These are phyloP conservation scores for Podarcis raffonei DNA, from an alignment of 2,113 vertebrate genomes.

Conservation along the genomic window DNA sequence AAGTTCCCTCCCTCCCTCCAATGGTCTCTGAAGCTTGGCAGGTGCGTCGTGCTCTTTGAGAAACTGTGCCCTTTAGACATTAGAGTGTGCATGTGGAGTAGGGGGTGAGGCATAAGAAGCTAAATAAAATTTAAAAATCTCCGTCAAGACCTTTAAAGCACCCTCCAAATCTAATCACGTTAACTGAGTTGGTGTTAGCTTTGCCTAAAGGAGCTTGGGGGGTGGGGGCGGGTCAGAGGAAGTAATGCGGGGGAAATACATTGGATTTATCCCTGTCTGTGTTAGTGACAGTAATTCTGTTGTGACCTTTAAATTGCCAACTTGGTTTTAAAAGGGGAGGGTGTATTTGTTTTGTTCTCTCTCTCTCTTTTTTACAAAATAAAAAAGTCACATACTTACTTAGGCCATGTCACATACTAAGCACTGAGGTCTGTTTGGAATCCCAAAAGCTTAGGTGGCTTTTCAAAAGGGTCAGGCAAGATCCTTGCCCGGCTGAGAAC, in stretches of 20 bases:
- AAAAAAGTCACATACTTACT: no score
- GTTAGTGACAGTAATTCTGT: conserved; percentile 49
- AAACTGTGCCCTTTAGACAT: conserved; percentile 29
- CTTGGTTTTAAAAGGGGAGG: neutral
- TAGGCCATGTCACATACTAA: neutral
- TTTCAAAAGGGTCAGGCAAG: neutral
- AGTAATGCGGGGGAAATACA: conserved; percentile 53
- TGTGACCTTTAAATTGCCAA: conserved; percentile 54
- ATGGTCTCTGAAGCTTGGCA: conserved; percentile 43
- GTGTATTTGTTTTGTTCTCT: neutral
- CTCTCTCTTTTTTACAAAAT: no score
- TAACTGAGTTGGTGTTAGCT: conserved; percentile 41
- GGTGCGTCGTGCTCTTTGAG: conserved; percentile 36
- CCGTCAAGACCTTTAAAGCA: conserved; percentile 55
- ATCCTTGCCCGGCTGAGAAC: neutral
- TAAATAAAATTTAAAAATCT: conserved; percentile 42
- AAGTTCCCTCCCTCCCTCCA: conserved; percentile 15
- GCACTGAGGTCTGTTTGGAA: neutral
- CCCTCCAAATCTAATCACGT: conserved; percentile 49
- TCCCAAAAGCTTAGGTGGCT: conserved; percentile 30
- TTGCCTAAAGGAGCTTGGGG: conserved; percentile 42
- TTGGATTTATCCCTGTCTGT: conserved; percentile 52
- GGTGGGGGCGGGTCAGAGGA: conserved; percentile 1
- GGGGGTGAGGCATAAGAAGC: neutral
- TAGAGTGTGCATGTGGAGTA: neutral